Evolutionary conservation across 1,140 invertebrate genomes (phyloP).

Genomic region (Lethrus apterus): DNA sequence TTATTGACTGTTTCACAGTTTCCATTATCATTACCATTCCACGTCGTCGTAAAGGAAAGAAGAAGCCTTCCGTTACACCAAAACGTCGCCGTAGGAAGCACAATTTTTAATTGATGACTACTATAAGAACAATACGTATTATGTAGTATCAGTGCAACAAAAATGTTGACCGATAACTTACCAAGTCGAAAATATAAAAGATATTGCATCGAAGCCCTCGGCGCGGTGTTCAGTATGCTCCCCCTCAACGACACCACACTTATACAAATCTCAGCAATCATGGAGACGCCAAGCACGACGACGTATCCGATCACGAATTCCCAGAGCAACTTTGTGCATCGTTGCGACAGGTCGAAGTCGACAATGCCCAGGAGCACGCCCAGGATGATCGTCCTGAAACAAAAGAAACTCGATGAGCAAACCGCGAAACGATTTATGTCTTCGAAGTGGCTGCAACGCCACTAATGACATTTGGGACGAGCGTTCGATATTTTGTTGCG

Average conservation of each 20-base stretch:
- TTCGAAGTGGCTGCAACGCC: too few relatives aligned
- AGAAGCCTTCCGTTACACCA: too few relatives aligned
- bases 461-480: too few relatives aligned
- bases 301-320: conserved; percentile 67
- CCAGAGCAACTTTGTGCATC: conserved; percentile 56
- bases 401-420: conserved; percentile 24
- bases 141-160: too few relatives aligned
- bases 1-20: too few relatives aligned
- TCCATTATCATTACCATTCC: too few relatives aligned
- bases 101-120: too few relatives aligned
- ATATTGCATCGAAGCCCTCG: conserved; percentile 70
- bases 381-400: conserved; percentile 51
- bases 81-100: too few relatives aligned
- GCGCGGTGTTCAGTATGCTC: conserved; percentile 69
- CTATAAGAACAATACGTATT: too few relatives aligned
- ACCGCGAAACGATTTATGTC: too few relatives aligned
- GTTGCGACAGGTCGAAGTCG: conserved; percentile 52
- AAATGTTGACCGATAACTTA: conserved; percentile 43
- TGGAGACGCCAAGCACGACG: conserved; percentile 54
- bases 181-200: conserved; percentile 74
- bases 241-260: conserved; percentile 72
- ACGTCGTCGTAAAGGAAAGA: too few relatives aligned
- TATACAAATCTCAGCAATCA: conserved; percentile 66
- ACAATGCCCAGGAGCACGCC: conserved; percentile 52
- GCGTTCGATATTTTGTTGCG: too few relatives aligned